Conservation (phyloP, 2,113 vertebrate species). For the Tenebrosternarchus preto region DNA sequence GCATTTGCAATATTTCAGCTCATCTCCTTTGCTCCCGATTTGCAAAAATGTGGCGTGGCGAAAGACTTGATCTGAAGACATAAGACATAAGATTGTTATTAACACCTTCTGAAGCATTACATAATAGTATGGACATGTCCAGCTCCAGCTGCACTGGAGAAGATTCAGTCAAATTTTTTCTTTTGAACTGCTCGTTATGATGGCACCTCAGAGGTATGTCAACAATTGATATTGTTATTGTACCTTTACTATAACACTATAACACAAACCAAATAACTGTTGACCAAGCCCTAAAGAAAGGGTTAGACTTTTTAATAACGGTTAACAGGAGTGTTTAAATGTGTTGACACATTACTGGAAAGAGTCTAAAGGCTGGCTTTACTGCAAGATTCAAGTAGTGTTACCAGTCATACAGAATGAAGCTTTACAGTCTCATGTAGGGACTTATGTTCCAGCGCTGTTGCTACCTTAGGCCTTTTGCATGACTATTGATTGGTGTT, state of each 20-base stretch:
- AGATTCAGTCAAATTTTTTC: neutral
- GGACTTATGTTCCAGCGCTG: neutral
- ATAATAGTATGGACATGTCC: neutral
- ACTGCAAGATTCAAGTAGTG: neutral
- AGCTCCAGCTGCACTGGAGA: neutral
- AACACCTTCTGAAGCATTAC: constrained; percentile 7
- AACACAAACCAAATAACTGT: neutral
- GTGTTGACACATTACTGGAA: neutral
- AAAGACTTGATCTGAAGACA: neutral
- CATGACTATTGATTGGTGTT: no score
- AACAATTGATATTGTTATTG: no score
- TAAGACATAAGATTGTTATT: neutral
- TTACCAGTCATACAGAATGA: neutral
- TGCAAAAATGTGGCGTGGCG: constrained; percentile 6
- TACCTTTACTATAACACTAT: neutral
- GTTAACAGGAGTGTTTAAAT: no score
- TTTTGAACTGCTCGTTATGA: no score
- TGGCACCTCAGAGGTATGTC: no score
- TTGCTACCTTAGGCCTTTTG: neutral
- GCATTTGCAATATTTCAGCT: neutral
- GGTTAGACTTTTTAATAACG: no score
- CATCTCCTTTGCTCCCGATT: neutral
- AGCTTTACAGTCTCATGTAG: neutral
- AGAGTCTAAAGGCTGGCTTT: neutral
- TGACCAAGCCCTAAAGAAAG: neutral